Evolutionary conservation across 2,888 invertebrate genomes (phyloP), one percentile per base, ranked within the genome.

Genomic region (Cantharis lateralis): DNA sequence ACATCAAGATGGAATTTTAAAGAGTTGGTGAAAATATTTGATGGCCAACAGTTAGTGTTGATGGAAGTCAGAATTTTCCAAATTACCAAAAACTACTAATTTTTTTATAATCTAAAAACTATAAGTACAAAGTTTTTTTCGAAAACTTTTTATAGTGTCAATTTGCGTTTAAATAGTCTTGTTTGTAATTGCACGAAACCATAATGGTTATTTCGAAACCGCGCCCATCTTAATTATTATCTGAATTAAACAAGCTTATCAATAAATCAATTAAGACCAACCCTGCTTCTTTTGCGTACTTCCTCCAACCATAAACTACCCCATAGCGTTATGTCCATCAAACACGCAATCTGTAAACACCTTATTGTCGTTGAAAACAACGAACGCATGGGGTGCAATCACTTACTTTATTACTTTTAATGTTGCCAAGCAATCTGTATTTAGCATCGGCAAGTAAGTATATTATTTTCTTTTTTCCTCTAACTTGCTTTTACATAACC

Each of bases 261-360:
- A 80, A 82, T 82, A 82, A 82, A 82, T 82, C 82, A 82, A 82
- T 82, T 82, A 82, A 80, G 82, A 80, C 82, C 82, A 82, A 82
- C 82, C 82, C 82, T 80, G 75, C 80, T 81, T 72, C 73, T 70
- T 72, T 79, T 76, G 75, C 79, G 78, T 79, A 76, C 74, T 78
- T 79, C 79, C 80, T 70, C 80, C 81, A 77, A 73, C 74, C 68
- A 73, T 75, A 80, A 80, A 79, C 82, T 80, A 82, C 82, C 82
- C 81, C 75, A 66, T 75, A 69, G 79, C 80, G 81, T 83, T 82
- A 83, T 82, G 80, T 80, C 78, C 80, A 76, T 63, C 78, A 75
- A 81, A 78, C 83, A 83, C 83, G 83, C 83, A 81, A 83, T 81
- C 83, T 78, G 79, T 82, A 82, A 82, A 82, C 82, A 82, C 82